phyloP scores from a whole-genome alignment of 2,797 vertebrate species.

The Trachurus trachurus region DNA sequence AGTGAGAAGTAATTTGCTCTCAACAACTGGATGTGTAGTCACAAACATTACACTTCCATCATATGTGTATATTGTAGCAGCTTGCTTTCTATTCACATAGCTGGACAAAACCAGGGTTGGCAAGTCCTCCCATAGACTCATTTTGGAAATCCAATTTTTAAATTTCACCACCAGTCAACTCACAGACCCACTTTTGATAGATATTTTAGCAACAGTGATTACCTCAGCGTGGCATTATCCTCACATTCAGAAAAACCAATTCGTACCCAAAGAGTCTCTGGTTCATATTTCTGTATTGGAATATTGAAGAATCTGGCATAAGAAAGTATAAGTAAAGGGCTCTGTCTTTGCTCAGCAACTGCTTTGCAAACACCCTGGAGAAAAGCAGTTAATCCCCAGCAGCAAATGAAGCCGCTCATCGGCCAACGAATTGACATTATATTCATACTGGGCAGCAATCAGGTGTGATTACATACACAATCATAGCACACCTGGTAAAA shows the following conservation, averaged over 20 bases:
- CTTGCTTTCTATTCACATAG: constrained; percentile 19
- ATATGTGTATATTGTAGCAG: constrained; percentile 9
- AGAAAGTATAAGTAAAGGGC: constrained; percentile 1
- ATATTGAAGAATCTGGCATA: constrained; percentile 9
- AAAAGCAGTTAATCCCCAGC: constrained; percentile 39
- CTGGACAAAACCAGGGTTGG: not conserved
- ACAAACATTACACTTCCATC: constrained; percentile 19
- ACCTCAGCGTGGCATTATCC: constrained; percentile 3
- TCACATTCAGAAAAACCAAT: constrained; percentile 7
- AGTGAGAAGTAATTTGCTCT: constrained; percentile 24
- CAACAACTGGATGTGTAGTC: constrained; percentile 19
- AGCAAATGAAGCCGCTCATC: constrained; percentile 32
- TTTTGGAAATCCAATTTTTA: constrained; percentile 11
- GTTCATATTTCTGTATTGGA: constrained; percentile 7
- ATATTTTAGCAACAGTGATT: constrained; percentile 5
- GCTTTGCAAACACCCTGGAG: constrained; percentile 41
- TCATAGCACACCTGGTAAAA: constrained; percentile 13
- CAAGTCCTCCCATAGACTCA: constrained; percentile 13
- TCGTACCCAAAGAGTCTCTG: constrained; percentile 5
- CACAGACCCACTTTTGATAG: not conserved
- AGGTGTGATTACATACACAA: constrained; percentile 25
- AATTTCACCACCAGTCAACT: constrained; percentile 5
- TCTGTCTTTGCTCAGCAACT: constrained; percentile 36
- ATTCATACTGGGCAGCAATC: constrained; percentile 22
- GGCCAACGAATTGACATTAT: constrained; percentile 21